phyloP scores from a whole-genome alignment of 1,140 invertebrate genomes.

The Drosophila kurseongensis region DNA sequence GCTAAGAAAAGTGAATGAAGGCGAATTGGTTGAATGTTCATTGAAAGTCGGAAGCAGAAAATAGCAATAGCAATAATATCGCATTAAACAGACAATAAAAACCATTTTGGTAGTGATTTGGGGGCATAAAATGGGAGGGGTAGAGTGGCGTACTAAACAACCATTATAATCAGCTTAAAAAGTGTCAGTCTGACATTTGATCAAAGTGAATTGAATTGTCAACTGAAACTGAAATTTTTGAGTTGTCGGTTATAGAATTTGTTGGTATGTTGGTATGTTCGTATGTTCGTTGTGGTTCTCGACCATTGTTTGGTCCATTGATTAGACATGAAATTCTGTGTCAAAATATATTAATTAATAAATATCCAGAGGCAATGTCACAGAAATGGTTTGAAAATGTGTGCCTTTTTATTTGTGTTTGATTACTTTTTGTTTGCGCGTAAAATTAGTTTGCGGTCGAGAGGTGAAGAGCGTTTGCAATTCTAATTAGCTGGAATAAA shows the following conservation, averaged over 20 bases:
- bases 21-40: slow-evolving; percentile 12
- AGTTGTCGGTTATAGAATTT: slow-evolving; percentile 11
- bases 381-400: slow-evolving; percentile 37
- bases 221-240: slow-evolving; percentile 44
- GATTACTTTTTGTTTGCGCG: slow-evolving; percentile 44
- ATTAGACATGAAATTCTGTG: slow-evolving; percentile 57
- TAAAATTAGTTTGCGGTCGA: slow-evolving; percentile 65
- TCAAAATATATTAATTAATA: slow-evolving; percentile 49
- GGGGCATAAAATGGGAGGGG: background rate
- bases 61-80: slow-evolving; percentile 16
- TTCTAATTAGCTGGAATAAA: slow-evolving; percentile 65
- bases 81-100: background rate
- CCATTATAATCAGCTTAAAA: slow-evolving; percentile 73
- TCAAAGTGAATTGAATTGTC: slow-evolving; percentile 66
- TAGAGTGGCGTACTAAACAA: slow-evolving; percentile 14
- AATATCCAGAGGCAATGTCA: slow-evolving; percentile 21
- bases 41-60: slow-evolving; percentile 21
- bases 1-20: slow-evolving; percentile 13
- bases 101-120: background rate
- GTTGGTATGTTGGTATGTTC: background rate
- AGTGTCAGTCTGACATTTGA: slow-evolving; percentile 60
- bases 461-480: slow-evolving; percentile 7
- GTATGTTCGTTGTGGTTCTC: slow-evolving; percentile 2
- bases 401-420: slow-evolving; percentile 10
- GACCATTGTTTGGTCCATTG: slow-evolving; percentile 34